Evolutionary conservation across 2,888 invertebrate species (phyloP).

Genomic region (Colletes collaris): DNA sequence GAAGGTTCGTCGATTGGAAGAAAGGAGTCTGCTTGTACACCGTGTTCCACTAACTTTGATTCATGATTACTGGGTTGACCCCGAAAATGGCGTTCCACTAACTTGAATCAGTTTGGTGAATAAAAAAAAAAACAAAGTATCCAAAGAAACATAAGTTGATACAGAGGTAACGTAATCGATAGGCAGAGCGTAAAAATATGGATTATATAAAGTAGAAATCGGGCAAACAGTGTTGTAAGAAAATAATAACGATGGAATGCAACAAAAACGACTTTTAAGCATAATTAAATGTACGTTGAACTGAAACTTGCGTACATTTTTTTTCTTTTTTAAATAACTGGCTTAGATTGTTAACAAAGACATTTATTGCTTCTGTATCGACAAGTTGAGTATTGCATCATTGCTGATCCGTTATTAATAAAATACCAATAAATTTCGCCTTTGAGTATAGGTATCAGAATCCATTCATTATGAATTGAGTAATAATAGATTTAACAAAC

Average conservation of each 20-base stretch:
- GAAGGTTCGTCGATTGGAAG: neutral
- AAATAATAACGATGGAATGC: neutral
- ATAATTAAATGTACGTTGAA: too few relatives aligned
- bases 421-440: neutral
- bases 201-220: constrained; percentile 40
- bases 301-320: too few relatives aligned
- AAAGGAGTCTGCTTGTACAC: constrained; percentile 46
- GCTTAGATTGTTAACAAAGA: too few relatives aligned
- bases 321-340: too few relatives aligned
- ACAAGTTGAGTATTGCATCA: neutral
- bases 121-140: neutral
- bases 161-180: constrained; percentile 33
- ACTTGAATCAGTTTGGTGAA: constrained; percentile 43
- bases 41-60: constrained; percentile 65
- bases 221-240: neutral
- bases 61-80: constrained; percentile 52
- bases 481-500: constrained; percentile 37
- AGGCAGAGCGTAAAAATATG: neutral
- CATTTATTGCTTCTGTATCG: constrained; percentile 34
- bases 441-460: neutral
- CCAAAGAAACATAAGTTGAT: constrained; percentile 21
- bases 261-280: neutral
- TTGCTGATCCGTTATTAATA: neutral
- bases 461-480: neutral
- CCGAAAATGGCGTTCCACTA: constrained; percentile 59